Evolutionary conservation across 35 echinoderm and acorn worm species (phyloP), one percentile per base, ranked within the genome.

Genomic region (Patiria miniata): DNA sequence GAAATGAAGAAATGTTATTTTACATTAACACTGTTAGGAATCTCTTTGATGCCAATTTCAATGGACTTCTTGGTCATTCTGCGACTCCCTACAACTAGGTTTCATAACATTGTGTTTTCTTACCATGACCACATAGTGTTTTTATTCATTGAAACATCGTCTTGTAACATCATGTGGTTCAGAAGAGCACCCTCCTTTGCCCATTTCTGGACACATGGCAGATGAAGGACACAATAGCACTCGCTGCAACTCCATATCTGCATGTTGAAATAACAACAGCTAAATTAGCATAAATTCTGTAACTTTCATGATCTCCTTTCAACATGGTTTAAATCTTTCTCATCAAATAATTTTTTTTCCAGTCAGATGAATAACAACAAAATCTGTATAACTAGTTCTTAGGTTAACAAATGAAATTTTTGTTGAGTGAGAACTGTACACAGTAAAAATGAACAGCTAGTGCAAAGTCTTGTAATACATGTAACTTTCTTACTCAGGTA

Each of bases 161-260:
- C 89, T 26, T 94, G 85, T 8, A 81, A 85, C 34, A 91, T 81
- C 40, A 91, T 81, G 42, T 90, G 78, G 21, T 86, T 78, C 80
- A 83, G 84, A 39, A 98, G 80, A 2, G 89, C 68, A 18, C 88
- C 93, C 59, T 98, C 85, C 77, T 92, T 89, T 21, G 92, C 92
- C 96, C 96, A 98, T 33, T 98, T 98, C 44, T 98, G 96, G 81
- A 98, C 94, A 85, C 96, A 98, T 36, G 91, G 81, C 18, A 98
- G 86, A 80, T 98, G 96, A n/a, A 98, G 92, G 2, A 91, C 89
- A 28, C 85, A 86, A 73, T 76, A 92, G 58, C 96, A 98, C 33
- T 87, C 83, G 23, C 68, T 23, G 65, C 96, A 98, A 39, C 81
- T 94, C 96, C 96, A 98, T 56, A 98, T 83, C 96, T 98, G 42